A percentile compares a stretch with the other conserved stretches of the same genome.
These are phyloP conservation scores for Bubo bubo DNA, from an alignment of 2,113 vertebrate species.

Conservation along the genomic window DNA sequence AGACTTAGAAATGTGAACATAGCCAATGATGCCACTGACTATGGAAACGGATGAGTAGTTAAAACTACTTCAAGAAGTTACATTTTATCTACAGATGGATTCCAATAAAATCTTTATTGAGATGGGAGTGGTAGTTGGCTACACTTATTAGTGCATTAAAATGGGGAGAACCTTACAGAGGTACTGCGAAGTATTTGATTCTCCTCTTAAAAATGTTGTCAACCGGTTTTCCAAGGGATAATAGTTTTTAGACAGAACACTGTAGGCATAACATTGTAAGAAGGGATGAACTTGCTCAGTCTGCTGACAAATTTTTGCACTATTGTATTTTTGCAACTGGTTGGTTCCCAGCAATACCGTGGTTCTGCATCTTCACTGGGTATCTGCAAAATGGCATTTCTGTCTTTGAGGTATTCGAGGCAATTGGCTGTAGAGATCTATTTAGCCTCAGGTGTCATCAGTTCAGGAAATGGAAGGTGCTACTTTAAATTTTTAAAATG, in stretches of 20 bases:
- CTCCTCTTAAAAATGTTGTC: not conserved
- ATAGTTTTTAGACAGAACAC: not conserved
- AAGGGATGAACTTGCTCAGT: not conserved
- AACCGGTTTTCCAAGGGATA: not conserved
- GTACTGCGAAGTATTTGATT: not conserved
- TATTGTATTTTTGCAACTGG: not conserved
- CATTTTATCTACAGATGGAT: not conserved
- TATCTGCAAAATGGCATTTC: not conserved
- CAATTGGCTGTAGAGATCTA: not conserved
- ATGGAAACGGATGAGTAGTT: not conserved
- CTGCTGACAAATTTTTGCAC: not conserved
- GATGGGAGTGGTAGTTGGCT: not conserved
- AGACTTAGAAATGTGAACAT: not conserved
- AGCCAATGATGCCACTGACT: not conserved
- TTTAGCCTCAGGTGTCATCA: not conserved
- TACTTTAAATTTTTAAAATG: not conserved
- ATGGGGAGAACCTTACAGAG: not conserved
- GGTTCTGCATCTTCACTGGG: not conserved
- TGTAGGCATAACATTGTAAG: fast-evolving
- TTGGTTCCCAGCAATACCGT: fast-evolving
- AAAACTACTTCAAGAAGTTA: not conserved
- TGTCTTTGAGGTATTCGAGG: not conserved
- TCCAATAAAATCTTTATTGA: not conserved
- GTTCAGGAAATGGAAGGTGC: not conserved
- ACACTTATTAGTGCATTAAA: not conserved